Base-by-base conservation (phyloP, 2,888 invertebrate species). In the Parnassius mnemosyne region DNA sequence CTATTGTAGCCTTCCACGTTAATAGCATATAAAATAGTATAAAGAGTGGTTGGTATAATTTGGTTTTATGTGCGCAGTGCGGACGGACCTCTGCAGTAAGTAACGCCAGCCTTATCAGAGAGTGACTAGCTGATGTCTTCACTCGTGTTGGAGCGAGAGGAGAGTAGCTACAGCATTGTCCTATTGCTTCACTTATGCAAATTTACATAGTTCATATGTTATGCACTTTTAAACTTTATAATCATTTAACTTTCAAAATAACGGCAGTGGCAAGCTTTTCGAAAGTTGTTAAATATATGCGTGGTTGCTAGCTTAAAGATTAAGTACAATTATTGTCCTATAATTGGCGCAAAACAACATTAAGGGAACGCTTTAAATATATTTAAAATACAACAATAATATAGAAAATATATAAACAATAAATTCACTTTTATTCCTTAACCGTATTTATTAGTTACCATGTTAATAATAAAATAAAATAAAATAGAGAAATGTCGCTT, bases 11-110 rank as follows among this genome's bases (percentile, higher is more conserved):
- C 34, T 7, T 5, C 34, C 34, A 34, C 34, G 34, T 34, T 34
- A 34, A 34, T 34, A 34, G 3, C 34, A 34, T 3, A 34, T 5
- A 34, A 34, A 34, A 34, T 34, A 5, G 34, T 34, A 34, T 34
- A 34, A 34, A 34, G 34, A 34, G 7, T 34, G 43, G 46, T 47
- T 13, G 44, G 43, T 13, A 56, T 46, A 20, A n/a, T 47, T 74
- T 78, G 79, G 72, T 80, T 80, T 79, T 78, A 75, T 81, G 79
- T 80, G 79, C 78, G 68, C 86, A 87, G 89, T 89, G 85, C 83
- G 89, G 84, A 86, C 89, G 83, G 89, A 90, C 60, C 79, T 88
- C 67, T 89, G 89, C 88, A 82, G 90, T 90, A 81, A 89, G 90
- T 90, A 81, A 46, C 59, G 70, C 71, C 13, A 12, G 12, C 46